Conservation (phyloP, 2,888 invertebrate genomes). For the Actias luna region DNA sequence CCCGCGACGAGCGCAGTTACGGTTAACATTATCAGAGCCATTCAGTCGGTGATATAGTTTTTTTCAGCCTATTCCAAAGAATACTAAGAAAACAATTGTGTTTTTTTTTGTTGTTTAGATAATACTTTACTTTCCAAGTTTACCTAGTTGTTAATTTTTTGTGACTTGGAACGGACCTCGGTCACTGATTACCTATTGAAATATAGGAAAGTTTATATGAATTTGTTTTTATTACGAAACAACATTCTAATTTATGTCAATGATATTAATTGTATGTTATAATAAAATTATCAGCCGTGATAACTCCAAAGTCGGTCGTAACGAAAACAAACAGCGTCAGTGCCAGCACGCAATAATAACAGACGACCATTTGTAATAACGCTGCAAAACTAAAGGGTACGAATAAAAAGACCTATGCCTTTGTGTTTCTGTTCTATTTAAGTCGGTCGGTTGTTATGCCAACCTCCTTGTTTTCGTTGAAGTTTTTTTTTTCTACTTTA, state of each 20-base stretch:
- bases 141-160: too few relatives aligned
- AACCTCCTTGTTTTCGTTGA: conserved; percentile 74
- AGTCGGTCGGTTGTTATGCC: conserved; percentile 49
- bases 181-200: background rate
- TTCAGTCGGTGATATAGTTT: too few relatives aligned
- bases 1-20: too few relatives aligned
- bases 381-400: conserved; percentile 24
- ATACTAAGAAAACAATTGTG: too few relatives aligned
- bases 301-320: conserved; percentile 22
- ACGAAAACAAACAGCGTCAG: conserved; percentile 29
- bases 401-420: conserved; percentile 38
- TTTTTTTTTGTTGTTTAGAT: too few relatives aligned
- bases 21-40: too few relatives aligned
- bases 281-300: conserved; percentile 20
- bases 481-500: conserved; percentile 57
- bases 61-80: too few relatives aligned
- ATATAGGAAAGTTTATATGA: background rate
- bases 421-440: conserved; percentile 51
- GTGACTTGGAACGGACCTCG: too few relatives aligned
- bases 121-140: too few relatives aligned
- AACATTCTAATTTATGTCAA: conserved; percentile 11
- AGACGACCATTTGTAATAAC: conserved; percentile 39
- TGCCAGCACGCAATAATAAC: conserved; percentile 26
- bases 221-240: background rate
- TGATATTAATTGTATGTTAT: conserved; percentile 13